phyloP scores from a whole-genome alignment of 2,888 invertebrate species.

The Seladonia tumulorum region DNA sequence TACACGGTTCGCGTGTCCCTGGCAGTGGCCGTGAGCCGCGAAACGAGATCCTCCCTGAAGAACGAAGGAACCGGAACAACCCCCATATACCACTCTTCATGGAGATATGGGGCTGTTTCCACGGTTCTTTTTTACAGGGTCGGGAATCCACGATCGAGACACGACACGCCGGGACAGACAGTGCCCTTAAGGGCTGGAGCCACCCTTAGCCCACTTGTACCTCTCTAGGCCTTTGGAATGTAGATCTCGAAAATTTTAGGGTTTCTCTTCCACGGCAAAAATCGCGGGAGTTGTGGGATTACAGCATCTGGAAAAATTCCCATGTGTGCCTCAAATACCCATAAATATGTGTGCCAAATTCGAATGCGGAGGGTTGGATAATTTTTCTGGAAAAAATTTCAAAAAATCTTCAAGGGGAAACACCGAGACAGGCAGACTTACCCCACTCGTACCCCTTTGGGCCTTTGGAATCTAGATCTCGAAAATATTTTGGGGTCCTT shows the following conservation, averaged over 20 bases:
- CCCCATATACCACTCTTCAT: background rate
- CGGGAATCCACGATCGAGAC: background rate
- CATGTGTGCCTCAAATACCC: no score
- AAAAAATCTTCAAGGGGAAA: no score
- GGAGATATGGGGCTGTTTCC: background rate
- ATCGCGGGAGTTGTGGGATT: no score
- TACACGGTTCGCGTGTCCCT: conserved; percentile 50
- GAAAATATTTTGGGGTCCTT: no score
- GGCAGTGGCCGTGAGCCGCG: conserved; percentile 75
- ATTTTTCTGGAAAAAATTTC: no score
- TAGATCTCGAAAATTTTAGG: background rate
- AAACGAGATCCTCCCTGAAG: conserved; percentile 79
- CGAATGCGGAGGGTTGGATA: no score
- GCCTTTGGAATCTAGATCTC: no score
- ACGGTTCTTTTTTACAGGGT: background rate
- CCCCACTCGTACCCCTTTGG: no score
- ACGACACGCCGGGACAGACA: background rate
- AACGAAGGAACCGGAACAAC: conserved; percentile 50
- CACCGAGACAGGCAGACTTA: no score
- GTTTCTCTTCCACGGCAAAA: background rate
- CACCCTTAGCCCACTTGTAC: background rate
- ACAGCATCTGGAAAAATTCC: no score
- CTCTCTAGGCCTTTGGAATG: background rate
- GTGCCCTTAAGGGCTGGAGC: background rate
- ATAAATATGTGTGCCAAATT: no score